Evolutionary conservation across 2,113 vertebrate species (phyloP).

Genomic region (Saguinus imperator): DNA sequence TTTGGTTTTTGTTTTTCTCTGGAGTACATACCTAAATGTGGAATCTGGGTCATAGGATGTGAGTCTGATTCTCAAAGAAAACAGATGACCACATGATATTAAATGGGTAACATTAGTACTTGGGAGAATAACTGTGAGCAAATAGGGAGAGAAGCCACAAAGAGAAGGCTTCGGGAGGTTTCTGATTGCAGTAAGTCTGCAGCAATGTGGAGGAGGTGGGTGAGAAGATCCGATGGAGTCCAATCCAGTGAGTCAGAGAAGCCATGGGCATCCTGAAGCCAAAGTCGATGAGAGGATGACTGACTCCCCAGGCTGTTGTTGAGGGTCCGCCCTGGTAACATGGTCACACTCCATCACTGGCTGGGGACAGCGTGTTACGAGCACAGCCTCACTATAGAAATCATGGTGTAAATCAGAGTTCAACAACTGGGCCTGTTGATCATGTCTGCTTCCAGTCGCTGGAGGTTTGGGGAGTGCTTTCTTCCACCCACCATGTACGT

Average conservation of each 20-base stretch:
- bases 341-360: background rate
- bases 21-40: background rate
- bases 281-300: fast-evolving
- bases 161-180: background rate
- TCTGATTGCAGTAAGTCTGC: background rate
- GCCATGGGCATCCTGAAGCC: background rate
- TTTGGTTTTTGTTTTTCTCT: background rate
- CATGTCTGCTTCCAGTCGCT: background rate
- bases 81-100: background rate
- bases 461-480: background rate
- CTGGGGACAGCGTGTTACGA: fast-evolving
- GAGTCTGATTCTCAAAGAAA: background rate
- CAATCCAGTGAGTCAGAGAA: background rate
- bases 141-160: background rate
- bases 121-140: background rate
- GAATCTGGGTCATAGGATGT: background rate
- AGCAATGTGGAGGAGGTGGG: background rate
- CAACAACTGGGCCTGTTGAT: no score
- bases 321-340: background rate
- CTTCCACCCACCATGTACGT: fast-evolving
- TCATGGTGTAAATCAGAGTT: no score
- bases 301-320: no score
- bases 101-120: background rate
- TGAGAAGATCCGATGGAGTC: no score
- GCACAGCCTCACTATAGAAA: no score